Base-by-base conservation (phyloP, 37 sponge, comb jelly and placozoan genomes). In the Beroe forskalii region DNA sequence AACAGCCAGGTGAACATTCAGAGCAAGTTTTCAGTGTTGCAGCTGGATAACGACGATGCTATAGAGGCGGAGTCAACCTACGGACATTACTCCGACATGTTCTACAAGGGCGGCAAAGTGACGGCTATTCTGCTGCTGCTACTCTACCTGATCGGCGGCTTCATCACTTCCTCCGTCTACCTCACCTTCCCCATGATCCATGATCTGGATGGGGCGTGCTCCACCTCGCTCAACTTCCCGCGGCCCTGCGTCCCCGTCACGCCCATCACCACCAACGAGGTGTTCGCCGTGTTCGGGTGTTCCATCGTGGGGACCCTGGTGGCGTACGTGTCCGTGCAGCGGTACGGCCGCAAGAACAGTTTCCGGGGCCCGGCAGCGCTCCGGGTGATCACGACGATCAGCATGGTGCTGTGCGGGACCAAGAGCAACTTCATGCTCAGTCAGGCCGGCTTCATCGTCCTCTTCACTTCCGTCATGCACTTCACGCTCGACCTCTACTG, bases 311-410 rank as follows among this genome's bases (percentile, higher is more conserved):
- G 86, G 25, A 20, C 55, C 14, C 25, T 80, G n/a, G 48, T 80
- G 4, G 86, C 31, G 1, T 80, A 80, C 86, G 42, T 80, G 0
- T 39, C 86, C 28, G 86, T 80, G 8, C 86, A 80, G 86, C 12
- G 86, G 27, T 80, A 80, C 55, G 86, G 86, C 17, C 43, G 86
- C 48, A 80, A 80, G 55, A 80, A 80, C 55, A 80, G 86, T 80
- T 44, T 38, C 86, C 44, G 86, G 25, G 86, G 40, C 20, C 86
- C 86, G 4, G 86, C 86, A 25, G 86, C 86, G 4, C 48, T 80
- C 8, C 28, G 86, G 25, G 86, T 80, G n/a, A 37, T 80, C 30
- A 48, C 35, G 8, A 43, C 42, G 2, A 38, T 80, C 27, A 80
- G 86, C 22, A 41, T 80, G 86, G 86, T 80, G 55, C 22, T 80